Evolutionary conservation across 2,113 vertebrate species (phyloP).

Genomic region (Emydocephalus ijimae): DNA sequence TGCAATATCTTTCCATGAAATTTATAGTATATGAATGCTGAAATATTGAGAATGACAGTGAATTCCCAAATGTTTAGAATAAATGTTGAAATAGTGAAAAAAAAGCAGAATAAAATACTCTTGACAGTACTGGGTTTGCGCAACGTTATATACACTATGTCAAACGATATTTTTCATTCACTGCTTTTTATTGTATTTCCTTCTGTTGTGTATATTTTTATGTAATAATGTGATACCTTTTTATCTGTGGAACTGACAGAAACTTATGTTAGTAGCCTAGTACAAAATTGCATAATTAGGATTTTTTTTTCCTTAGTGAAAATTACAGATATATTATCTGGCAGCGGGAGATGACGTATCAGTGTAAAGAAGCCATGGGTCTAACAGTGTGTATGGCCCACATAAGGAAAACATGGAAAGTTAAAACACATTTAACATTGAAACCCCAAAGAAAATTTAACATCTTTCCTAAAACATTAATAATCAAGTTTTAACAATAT

Average conservation of each 20-base stretch:
- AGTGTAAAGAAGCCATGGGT: conserved; percentile 22
- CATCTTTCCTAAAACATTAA: not conserved
- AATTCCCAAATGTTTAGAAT: not conserved
- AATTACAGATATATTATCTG: conserved; percentile 37
- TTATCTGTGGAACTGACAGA: conserved; percentile 24
- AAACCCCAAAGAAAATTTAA: conserved; percentile 17
- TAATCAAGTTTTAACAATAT: not conserved
- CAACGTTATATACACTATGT: not conserved
- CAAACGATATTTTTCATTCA: conserved; percentile 10
- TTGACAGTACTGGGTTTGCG: not conserved
- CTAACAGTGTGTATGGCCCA: not conserved
- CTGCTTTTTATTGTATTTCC: conserved; percentile 21
- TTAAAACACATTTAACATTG: not conserved
- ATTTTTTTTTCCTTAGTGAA: conserved; percentile 1
- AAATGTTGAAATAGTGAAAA: not conserved
- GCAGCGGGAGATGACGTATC: conserved; percentile 33
- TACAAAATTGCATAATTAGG: conserved; percentile 28
- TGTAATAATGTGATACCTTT: conserved; percentile 2
- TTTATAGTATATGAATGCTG: not conserved
- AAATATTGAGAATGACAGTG: not conserved
- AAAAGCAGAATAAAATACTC: not conserved
- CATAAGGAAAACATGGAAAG: conserved; percentile 33
- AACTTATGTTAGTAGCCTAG: conserved; percentile 27
- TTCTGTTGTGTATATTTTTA: conserved; percentile 43
- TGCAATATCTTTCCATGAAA: not conserved